Evolutionary conservation across 2,797 vertebrate genomes (phyloP), one percentile per base, ranked within the genome.

Genomic region (Kryptolebias ocellatus): DNA sequence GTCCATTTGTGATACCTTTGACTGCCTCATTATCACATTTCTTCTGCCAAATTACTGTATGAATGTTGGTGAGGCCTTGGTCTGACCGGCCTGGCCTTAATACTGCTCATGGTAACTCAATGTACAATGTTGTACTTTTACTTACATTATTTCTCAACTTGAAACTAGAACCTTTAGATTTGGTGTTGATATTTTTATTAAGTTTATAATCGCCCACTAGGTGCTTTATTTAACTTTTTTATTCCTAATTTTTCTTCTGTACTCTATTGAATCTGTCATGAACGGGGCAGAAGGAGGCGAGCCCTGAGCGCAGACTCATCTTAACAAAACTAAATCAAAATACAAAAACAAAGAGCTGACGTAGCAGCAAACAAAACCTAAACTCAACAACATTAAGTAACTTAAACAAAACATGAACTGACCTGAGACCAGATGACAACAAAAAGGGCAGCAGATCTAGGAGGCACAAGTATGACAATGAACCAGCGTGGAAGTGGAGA

Each of bases 1-100:
- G 83, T 88, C 83, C 56, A 81, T 70, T 75, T 76, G 39, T 56
- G 55, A 66, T 52, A 29, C 70, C 76, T 70, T 78, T 74, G 67
- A 68, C 78, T 84, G 72, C 79, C 75, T 64, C 68, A 67, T 54
- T 80, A 78, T 74, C 67, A 67, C 60, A 39, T 12, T 10, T 37
- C 53, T 56, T 18, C 45, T 31, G 60, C 45, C 50, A 67, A 58
- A 81, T 9, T 39, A 39, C 9, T 9, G 60, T 69, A 37, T 24
- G 14, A 31, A 61, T 64, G 75, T 78, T 74, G 70, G 69, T 74
- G 62, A 60, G 52, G 56, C 62, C 53, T 53, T 65, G 60, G 57
- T 73, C 63, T 68, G 53, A 50, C 59, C 46, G 64, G 37, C 55
- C 57, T 34, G 66, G 72, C 31, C 61, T 80, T 64, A 52, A 31